phyloP scores from a whole-genome alignment of 2,113 vertebrate genomes.

The Neoarius graeffei region DNA sequence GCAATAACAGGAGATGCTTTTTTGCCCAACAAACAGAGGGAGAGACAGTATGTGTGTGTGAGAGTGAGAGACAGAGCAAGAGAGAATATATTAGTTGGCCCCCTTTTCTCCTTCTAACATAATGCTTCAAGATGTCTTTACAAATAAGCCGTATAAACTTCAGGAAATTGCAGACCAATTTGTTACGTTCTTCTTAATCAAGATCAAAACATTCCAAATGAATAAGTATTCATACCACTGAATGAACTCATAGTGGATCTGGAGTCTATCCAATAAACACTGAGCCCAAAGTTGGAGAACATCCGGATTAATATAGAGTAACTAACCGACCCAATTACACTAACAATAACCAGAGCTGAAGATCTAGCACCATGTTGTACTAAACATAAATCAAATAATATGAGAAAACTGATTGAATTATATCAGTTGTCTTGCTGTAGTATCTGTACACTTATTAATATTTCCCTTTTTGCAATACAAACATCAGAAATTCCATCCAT shows the following conservation, averaged over 20 bases:
- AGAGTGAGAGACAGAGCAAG: not conserved
- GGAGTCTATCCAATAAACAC: not conserved
- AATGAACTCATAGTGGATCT: not conserved
- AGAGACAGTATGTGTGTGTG: not conserved
- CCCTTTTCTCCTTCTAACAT: not conserved
- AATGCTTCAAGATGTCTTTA: not conserved
- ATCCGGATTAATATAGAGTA: not conserved
- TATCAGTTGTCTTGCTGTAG: not conserved
- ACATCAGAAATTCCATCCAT: not conserved
- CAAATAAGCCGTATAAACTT: not conserved
- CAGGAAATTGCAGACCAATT: not conserved
- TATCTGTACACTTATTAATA: not conserved
- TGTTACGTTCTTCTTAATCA: not conserved
- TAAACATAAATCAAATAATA: not conserved
- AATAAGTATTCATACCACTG: not conserved
- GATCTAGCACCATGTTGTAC: not conserved
- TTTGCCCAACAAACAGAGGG: conserved; percentile 56
- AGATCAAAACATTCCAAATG: not conserved
- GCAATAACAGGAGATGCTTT: conserved; percentile 82
- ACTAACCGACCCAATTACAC: not conserved
- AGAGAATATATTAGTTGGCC: not conserved
- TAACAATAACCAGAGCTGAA: not conserved
- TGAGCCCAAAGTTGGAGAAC: not conserved
- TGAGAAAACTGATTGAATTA: not conserved
- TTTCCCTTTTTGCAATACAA: not conserved